These are phyloP conservation scores for Pteropus rufus DNA, from an alignment of 2,797 vertebrate species.

Conservation along the genomic window DNA sequence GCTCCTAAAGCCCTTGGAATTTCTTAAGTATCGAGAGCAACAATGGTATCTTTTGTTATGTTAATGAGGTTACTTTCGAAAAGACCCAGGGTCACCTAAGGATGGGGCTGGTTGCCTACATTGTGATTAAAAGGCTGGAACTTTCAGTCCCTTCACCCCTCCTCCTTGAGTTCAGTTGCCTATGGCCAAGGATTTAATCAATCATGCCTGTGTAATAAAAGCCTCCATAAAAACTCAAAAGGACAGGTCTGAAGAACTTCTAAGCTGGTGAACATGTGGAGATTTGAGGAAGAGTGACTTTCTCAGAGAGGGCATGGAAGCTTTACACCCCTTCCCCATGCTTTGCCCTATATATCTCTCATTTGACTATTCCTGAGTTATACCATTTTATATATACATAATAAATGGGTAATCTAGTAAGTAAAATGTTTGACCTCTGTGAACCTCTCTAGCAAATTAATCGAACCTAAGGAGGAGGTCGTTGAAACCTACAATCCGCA, in stretches of 20 bases:
- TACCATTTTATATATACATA: background rate
- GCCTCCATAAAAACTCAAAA: background rate
- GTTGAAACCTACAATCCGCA: background rate
- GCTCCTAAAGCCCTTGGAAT: background rate
- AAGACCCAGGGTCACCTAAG: background rate
- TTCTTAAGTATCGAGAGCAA: background rate
- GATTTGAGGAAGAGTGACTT: background rate
- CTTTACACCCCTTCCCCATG: no score
- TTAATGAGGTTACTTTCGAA: background rate
- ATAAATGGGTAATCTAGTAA: background rate
- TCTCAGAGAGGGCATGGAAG: background rate
- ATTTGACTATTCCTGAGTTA: background rate
- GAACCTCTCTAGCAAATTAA: background rate
- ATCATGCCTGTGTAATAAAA: background rate
- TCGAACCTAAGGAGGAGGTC: background rate
- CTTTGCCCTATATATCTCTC: background rate
- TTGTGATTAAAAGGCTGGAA: background rate
- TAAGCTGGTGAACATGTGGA: background rate
- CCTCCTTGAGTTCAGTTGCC: background rate
- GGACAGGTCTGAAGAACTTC: background rate
- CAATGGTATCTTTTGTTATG: background rate
- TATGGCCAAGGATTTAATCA: background rate
- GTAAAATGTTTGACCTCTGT: background rate
- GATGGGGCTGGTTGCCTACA: background rate
- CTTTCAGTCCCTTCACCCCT: background rate